Conservation (phyloP, 2,113 vertebrate genomes). For the Scopus umbretta region DNA sequence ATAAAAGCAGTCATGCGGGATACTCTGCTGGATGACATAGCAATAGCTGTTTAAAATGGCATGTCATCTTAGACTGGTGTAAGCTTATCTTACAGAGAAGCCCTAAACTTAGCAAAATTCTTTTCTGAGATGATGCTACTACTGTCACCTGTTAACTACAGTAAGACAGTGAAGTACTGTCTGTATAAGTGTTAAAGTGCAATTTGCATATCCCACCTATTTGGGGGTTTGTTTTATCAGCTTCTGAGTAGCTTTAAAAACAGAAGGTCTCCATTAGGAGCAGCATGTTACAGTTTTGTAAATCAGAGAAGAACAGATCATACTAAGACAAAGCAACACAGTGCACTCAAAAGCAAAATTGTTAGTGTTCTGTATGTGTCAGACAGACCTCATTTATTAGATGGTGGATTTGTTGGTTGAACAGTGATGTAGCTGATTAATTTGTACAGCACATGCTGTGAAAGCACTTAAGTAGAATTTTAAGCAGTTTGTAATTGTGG, state of each 20-base stretch:
- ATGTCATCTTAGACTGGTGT: background rate
- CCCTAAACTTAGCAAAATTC: background rate
- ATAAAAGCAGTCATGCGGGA: background rate
- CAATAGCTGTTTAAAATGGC: background rate
- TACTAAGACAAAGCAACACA: background rate
- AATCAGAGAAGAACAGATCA: background rate
- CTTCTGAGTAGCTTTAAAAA: background rate
- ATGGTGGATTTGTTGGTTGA: background rate
- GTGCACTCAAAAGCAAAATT: background rate
- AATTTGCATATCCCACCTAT: background rate
- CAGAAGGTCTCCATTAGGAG: background rate
- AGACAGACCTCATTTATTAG: background rate
- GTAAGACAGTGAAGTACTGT: background rate
- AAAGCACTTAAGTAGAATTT: background rate
- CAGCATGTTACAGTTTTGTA: background rate
- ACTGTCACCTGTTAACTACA: background rate
- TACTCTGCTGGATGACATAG: background rate
- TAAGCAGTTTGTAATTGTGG: background rate
- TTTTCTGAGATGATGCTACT: background rate
- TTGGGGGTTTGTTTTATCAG: background rate
- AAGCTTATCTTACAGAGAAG: background rate
- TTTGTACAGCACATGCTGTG: background rate
- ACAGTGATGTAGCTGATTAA: background rate
- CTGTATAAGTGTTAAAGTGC: background rate
- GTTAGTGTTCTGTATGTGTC: background rate